Evolutionary conservation across 2,888 invertebrate species (phyloP).

Genomic region (Campoletis raptor): DNA sequence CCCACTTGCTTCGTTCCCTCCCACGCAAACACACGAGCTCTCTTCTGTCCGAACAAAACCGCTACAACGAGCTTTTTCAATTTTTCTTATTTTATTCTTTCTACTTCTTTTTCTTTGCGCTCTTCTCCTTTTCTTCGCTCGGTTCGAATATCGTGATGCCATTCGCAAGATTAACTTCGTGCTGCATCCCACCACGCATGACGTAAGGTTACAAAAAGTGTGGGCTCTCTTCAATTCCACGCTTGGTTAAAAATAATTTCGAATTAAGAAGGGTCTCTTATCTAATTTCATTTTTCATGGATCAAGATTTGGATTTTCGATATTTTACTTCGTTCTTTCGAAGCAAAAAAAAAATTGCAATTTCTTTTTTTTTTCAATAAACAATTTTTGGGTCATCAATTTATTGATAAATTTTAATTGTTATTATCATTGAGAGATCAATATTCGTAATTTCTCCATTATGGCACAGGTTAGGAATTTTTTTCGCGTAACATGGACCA

Average conservation of each 20-base stretch:
- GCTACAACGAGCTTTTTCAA: constrained; percentile 28
- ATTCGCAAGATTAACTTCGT: constrained; percentile 45
- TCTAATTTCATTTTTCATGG: not conserved
- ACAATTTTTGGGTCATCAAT: not conserved
- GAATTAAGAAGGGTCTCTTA: not conserved
- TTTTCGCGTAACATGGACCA: not conserved
- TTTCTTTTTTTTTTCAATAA: too few relatives aligned
- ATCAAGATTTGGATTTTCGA: constrained; percentile 1
- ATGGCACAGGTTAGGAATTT: not conserved
- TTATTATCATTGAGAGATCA: not conserved
- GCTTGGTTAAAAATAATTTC: not conserved
- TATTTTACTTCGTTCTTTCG: too few relatives aligned
- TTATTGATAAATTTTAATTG: not conserved
- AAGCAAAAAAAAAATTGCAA: not conserved
- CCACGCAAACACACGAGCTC: constrained; percentile 25
- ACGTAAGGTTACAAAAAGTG: constrained; percentile 44
- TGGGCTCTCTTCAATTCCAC: not conserved
- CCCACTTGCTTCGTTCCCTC: constrained; percentile 26
- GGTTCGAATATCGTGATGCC: constrained; percentile 56
- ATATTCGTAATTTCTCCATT: too few relatives aligned
- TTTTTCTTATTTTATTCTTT: constrained; percentile 9
- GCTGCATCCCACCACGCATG: constrained; percentile 53
- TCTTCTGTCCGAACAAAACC: constrained; percentile 32
- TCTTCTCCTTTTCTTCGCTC: constrained; percentile 1
- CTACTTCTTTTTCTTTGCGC: constrained; percentile 9